Conservation (phyloP, 2,113 vertebrate species). For the Corythaeola cristata region DNA sequence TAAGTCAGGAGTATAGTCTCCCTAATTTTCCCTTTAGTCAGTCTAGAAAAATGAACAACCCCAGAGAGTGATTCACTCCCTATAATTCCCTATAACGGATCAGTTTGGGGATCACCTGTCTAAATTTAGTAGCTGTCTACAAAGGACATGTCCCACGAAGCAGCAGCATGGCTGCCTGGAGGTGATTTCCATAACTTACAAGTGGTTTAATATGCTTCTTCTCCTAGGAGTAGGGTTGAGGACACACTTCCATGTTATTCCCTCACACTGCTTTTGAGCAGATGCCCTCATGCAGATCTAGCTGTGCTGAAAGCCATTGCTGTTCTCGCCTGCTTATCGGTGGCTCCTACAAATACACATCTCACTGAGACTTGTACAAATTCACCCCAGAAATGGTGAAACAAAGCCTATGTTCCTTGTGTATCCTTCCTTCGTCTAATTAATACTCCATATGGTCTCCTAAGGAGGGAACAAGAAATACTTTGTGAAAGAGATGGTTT, state of each 20-base stretch:
- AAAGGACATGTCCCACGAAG: fast-evolving
- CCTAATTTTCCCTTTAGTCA: background rate
- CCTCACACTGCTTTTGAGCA: background rate
- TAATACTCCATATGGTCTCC: background rate
- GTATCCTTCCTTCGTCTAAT: background rate
- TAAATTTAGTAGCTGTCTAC: background rate
- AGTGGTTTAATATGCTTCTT: background rate
- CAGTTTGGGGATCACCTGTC: background rate
- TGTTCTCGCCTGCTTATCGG: background rate
- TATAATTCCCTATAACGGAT: background rate
- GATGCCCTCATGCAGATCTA: background rate
- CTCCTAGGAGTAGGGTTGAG: background rate
- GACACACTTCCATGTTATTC: background rate
- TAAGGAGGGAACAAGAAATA: background rate
- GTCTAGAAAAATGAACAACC: background rate
- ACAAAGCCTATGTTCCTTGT: background rate
- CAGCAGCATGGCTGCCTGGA: background rate
- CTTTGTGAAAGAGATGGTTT: background rate
- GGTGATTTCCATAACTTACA: fast-evolving
- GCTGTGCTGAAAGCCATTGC: background rate
- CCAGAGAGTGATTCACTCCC: background rate
- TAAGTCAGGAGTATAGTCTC: background rate
- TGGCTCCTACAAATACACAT: background rate
- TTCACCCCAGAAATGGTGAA: background rate
- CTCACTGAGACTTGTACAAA: background rate